These are phyloP conservation scores for Vanessa tameamea DNA, from an alignment of 1,140 invertebrate genomes.

Conservation along the genomic window DNA sequence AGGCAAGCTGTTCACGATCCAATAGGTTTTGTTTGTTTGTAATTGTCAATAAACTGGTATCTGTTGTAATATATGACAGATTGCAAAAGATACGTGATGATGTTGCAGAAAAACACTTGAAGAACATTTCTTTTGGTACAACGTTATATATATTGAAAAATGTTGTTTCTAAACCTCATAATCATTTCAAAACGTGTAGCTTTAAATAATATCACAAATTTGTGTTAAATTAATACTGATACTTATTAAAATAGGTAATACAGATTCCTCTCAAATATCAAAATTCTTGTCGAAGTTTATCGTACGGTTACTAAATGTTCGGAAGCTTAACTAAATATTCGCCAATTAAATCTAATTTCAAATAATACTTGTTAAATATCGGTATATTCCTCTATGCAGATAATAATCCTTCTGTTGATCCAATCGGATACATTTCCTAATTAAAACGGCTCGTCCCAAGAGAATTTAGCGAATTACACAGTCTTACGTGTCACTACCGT, in stretches of 20 bases:
- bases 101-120: too few species aligned
- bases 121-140: too few species aligned
- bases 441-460: constrained; percentile 23
- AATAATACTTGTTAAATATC: background rate
- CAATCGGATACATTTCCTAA: constrained; percentile 29
- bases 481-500: constrained; percentile 25
- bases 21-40: constrained; percentile 40
- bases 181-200: too few species aligned
- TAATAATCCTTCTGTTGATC: constrained; percentile 10
- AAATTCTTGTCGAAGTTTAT: background rate
- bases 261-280: background rate
- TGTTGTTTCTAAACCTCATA: too few species aligned
- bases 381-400: background rate
- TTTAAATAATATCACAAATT: too few species aligned
- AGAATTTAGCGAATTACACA: constrained; percentile 25
- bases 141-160: too few species aligned
- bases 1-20: constrained; percentile 47
- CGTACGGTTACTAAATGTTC: background rate
- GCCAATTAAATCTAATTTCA: constrained; percentile 2
- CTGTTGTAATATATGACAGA: constrained; percentile 27
- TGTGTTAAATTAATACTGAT: too few species aligned
- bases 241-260: background rate
- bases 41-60: constrained; percentile 15
- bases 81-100: background rate
- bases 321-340: background rate